Base-by-base conservation (phyloP, 2,888 invertebrate species). In the Lydus trimaculatus region DNA sequence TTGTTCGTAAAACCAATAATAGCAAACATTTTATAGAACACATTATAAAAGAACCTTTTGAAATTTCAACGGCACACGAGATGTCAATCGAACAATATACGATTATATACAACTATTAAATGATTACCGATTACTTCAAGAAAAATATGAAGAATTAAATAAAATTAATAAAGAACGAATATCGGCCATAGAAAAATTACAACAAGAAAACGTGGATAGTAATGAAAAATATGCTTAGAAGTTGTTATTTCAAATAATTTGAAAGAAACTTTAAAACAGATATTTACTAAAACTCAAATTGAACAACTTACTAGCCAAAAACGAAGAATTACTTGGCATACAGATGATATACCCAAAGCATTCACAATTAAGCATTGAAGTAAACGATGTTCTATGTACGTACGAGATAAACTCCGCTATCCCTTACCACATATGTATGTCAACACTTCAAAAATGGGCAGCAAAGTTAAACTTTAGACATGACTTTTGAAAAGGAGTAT, bases 371-470 rank as follows among this genome's bases (percentile, higher is more conserved):
- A 71, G 43, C 72, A 75, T 67, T 74, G 70, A 15, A 71, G 74
- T 52, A 73, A 73, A 56, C 36, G 67, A 23, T 33, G 64, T 11
- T 75, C 74, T 64, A 11, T 72, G 1, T 73, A 70, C 63, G 20
- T 74, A 28, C 67, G 64, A 67, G 23, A 72, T 20, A 71, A 62
- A 59, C 52, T 71, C 13, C 60, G 68, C 11, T 77, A 74, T 69
- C 75, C 75, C 9, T 59, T 76, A 58, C 76, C 76, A 58, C 70
- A 65, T n/a, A 61, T 72, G n/a, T 66, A n/a, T n/a, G n/a, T n/a
- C 73, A 31, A 66, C 75, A 28, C 66, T 79, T n/a, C 71, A 71
- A 70, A 60, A 63, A 61, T 79, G 76, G 76, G 75, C 75, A 13
- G 61, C 72, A 13, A 74, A 72, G 9, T 31, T 65, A 28, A 65